Conservation (phyloP, 2,797 vertebrate species). For the Sternarchorhynchus goeldii region DNA sequence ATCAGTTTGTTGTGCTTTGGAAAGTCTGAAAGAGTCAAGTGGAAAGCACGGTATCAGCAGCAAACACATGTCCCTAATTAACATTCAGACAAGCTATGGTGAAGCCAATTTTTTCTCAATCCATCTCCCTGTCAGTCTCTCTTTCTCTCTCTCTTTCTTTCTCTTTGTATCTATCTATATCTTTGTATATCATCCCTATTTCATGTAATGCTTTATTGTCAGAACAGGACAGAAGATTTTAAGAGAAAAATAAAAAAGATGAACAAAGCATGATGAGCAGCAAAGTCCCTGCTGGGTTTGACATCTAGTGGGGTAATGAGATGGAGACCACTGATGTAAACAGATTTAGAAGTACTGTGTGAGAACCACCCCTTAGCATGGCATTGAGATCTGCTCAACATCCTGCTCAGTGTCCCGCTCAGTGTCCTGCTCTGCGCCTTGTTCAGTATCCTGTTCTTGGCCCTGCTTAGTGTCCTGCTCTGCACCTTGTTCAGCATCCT, state of each 20-base stretch:
- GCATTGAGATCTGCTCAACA: no score
- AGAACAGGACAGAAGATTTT: no score
- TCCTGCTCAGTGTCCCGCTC: no score
- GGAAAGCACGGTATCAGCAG: slow-evolving; percentile 56
- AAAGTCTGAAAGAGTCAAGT: slow-evolving; percentile 52
- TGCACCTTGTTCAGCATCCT: slow-evolving; percentile 26
- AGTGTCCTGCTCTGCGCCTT: slow-evolving; percentile 34
- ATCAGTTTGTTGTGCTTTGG: no score
- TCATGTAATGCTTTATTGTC: no score
- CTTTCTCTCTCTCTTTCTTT: background rate
- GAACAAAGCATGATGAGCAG: background rate
- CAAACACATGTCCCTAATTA: slow-evolving; percentile 72
- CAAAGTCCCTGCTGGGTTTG: background rate
- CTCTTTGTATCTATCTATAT: background rate
- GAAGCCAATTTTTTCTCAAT: slow-evolving; percentile 47
- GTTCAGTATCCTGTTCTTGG: background rate
- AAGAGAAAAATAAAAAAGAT: slow-evolving; percentile 35
- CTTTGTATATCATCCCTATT: no score
- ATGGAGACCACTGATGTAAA: slow-evolving; percentile 38
- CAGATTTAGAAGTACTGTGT: slow-evolving; percentile 6
- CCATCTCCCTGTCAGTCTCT: background rate
- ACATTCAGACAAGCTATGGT: slow-evolving; percentile 50
- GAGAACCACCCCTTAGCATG: no score
- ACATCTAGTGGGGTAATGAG: no score
- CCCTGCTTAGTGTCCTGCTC: no score